Conservation (phyloP, 2,113 vertebrate genomes). For the Myrmophylax atrothorax region DNA sequence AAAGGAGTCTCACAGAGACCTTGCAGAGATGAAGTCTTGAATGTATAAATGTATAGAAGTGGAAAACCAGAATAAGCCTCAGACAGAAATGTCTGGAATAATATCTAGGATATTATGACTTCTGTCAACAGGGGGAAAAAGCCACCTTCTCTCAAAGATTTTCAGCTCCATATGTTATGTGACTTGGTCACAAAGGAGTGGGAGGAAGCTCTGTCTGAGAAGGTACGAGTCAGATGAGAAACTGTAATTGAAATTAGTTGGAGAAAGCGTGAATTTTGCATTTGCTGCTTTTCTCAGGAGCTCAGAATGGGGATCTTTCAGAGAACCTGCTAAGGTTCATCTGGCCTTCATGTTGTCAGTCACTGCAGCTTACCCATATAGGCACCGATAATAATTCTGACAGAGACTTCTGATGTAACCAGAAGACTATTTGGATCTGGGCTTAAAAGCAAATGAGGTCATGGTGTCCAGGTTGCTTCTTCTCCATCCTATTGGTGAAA, state of each 20-base stretch:
- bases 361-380: not conserved
- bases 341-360: not conserved
- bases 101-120: not conserved
- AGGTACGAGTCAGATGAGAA: not conserved
- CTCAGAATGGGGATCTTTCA: not conserved
- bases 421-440: not conserved
- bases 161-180: not conserved
- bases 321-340: not conserved
- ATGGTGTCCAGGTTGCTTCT: not conserved
- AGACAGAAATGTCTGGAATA: not conserved
- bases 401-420: not conserved
- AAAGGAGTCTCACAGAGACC: not conserved
- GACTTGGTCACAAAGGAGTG: not conserved
- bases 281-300: not conserved
- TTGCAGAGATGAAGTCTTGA: not conserved
- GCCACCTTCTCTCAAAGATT: fast-evolving
- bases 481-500: not conserved
- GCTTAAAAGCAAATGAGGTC: not conserved
- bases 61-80: not conserved
- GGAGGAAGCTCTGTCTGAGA: not conserved
- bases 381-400: not conserved
- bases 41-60: not conserved
- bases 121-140: not conserved
- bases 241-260: not conserved
- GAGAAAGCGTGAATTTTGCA: not conserved